Base-by-base conservation (phyloP, 2,888 invertebrate species). In the Eremobia ochroleuca region DNA sequence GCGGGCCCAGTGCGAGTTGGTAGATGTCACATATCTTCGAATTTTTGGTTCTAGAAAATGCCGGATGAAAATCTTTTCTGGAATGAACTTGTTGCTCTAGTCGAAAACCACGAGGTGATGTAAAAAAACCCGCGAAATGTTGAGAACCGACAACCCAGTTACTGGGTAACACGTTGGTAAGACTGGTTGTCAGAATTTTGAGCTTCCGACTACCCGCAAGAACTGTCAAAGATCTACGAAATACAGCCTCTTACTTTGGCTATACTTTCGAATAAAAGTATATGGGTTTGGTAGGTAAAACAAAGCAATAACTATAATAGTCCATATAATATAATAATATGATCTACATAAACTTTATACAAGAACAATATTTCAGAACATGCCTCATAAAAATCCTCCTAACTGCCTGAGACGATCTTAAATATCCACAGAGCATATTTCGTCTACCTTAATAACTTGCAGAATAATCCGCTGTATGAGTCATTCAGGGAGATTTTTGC, bases 381-480 rank as follows among this genome's bases (percentile, higher is more conserved):
- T 71, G 13, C 68, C 15, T 71, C 34, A 76, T 58, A 79, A 68
- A 80, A 81, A 76, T 65, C 40, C 49, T 28, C 58, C 28, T n/a
- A 34, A 34, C 15, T 18, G 40, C 55, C 59, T 64, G 62, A 59
- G 68, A 34, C 46, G 28, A 71, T 78, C 66, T 43, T 82, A 78
- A 82, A 82, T 46, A 75, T 65, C 71, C 64, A 67, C 82, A 68
- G 73, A 76, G 43, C 46, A 85, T 73, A 85, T 84, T 83, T 66
- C 65, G 58, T 40, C 6, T 76, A 79, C 79, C 79, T 76, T 84
- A 75, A 79, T 86, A 86, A 86, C 79, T 84, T 73, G 34, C 40
- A 21, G 61, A 40, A 76, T 82, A 74, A 86, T 82, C 82, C 71
- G 13, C 52, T 75, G 49, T 28, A 59, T 61, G 52, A 75, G 73